phyloP scores from a whole-genome alignment of 2,888 invertebrate genomes.

The Pycnomerus fuliginosus region DNA sequence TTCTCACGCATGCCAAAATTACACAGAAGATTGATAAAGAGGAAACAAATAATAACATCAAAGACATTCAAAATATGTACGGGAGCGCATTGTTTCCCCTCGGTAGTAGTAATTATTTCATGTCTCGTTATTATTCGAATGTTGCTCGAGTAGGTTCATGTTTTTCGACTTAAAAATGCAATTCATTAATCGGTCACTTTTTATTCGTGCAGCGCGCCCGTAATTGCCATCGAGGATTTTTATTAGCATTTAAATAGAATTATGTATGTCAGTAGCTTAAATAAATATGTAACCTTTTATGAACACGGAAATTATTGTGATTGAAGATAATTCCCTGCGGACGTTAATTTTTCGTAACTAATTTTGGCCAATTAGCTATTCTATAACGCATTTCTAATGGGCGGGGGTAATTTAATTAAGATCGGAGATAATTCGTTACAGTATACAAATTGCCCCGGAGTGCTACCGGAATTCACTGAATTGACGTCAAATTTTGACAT shows the following conservation, averaged over 20 bases:
- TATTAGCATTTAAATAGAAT: conserved; percentile 41
- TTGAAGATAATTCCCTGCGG: conserved; percentile 24
- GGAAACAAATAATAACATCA: conserved; percentile 39
- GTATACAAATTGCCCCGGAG: too few species aligned
- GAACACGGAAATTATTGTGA: conserved; percentile 25
- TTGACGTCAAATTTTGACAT: too few species aligned
- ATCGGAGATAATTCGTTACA: not conserved
- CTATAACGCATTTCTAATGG: conserved; percentile 31
- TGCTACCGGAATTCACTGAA: too few species aligned
- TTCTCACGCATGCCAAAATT: conserved; percentile 39
- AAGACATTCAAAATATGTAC: conserved; percentile 36
- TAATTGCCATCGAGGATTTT: conserved; percentile 17
- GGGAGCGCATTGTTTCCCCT: conserved; percentile 32
- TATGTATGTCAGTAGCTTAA: conserved; percentile 38
- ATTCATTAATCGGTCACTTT: too few species aligned
- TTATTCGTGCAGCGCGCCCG: not conserved
- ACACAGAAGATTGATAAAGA: conserved; percentile 40
- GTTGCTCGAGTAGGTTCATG: too few species aligned
- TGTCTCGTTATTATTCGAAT: too few species aligned
- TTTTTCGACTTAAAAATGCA: too few species aligned
- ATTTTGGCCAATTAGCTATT: conserved; percentile 37
- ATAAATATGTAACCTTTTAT: conserved; percentile 31
- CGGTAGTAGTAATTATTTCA: too few species aligned
- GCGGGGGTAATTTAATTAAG: conserved; percentile 35
- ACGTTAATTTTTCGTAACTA: conserved; percentile 40